These are phyloP conservation scores for Anthoscopus minutus DNA, from an alignment of 2,113 vertebrate species.

Conservation along the genomic window DNA sequence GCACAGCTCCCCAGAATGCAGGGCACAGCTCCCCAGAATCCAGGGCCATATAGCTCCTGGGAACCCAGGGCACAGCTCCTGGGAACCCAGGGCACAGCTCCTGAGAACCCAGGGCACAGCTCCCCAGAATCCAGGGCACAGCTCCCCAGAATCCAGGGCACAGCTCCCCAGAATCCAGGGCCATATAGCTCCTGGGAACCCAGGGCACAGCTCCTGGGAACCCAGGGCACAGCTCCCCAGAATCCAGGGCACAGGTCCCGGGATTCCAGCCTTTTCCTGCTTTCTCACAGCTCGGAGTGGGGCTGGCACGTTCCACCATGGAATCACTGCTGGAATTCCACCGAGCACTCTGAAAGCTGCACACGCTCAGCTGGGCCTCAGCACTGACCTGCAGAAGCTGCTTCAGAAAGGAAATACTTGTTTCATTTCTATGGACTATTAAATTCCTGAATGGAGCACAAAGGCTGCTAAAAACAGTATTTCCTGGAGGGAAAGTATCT, in stretches of 20 bases:
- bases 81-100: no score
- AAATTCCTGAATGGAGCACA: neutral
- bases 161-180: neutral
- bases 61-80: neutral
- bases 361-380: neutral
- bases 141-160: no score
- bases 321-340: neutral
- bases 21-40: no score
- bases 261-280: no score
- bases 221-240: no score
- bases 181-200: no score
- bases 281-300: rapidly evolving
- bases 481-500: neutral
- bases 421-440: neutral
- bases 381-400: neutral
- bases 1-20: no score
- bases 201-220: neutral
- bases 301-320: rapidly evolving
- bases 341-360: neutral
- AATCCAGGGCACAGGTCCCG: no score
- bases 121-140: neutral
- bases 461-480: neutral
- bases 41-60: neutral
- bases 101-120: neutral
- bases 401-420: neutral